These are phyloP conservation scores for Tholera decimalis DNA, from an alignment of 2,888 invertebrate genomes.

Conservation along the genomic window DNA sequence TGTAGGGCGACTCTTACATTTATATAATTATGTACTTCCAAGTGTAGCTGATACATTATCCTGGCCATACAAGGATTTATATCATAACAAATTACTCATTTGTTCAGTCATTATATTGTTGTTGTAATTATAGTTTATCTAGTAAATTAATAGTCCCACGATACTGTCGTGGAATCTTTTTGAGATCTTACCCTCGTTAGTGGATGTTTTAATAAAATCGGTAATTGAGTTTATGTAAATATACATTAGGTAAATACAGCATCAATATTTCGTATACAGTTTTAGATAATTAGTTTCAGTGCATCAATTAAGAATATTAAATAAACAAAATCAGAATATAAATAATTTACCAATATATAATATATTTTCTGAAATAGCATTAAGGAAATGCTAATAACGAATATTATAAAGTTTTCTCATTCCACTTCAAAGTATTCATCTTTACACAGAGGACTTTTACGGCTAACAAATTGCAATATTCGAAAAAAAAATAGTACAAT, in stretches of 20 bases:
- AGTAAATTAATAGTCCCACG: slow-evolving; percentile 56
- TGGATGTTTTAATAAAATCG: slow-evolving; percentile 1
- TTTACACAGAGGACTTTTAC: slow-evolving; percentile 36
- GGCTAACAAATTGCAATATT: slow-evolving; percentile 38
- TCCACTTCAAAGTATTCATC: slow-evolving; percentile 18
- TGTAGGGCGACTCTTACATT: slow-evolving; percentile 46
- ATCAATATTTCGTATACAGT: not conserved
- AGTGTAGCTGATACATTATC: slow-evolving; percentile 51
- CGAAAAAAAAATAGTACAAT: slow-evolving; percentile 20
- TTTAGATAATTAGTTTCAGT: slow-evolving; percentile 13
- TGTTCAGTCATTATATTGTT: slow-evolving; percentile 54
- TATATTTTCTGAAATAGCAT: slow-evolving; percentile 12
- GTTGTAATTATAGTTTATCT: slow-evolving; percentile 62
- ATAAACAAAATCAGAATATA: not conserved
- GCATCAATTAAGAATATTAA: not conserved
- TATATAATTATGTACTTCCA: slow-evolving; percentile 26
- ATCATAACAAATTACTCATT: slow-evolving; percentile 62
- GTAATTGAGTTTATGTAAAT: not conserved
- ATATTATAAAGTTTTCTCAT: slow-evolving; percentile 36
- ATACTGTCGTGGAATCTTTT: slow-evolving; percentile 69
- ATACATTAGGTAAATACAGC: not conserved
- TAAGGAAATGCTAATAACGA: slow-evolving; percentile 22
- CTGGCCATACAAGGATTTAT: slow-evolving; percentile 44
- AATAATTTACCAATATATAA: slow-evolving; percentile 7
- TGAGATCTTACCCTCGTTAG: slow-evolving; percentile 59